These are phyloP conservation scores for Mythimna ferrago DNA, from an alignment of 2,888 invertebrate species.

Conservation along the genomic window DNA sequence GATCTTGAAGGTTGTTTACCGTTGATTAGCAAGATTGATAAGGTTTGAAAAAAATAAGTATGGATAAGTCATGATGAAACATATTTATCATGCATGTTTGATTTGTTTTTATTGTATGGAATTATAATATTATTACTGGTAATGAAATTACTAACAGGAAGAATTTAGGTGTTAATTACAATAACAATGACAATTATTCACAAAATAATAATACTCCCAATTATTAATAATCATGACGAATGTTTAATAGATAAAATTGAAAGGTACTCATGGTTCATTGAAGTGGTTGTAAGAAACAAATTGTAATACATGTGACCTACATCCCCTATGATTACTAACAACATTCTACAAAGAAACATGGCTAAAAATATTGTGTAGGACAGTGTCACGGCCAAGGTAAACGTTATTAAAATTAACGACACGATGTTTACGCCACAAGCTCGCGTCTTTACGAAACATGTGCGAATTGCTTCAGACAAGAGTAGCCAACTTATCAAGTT, in stretches of 20 bases:
- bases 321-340: constrained; percentile 38
- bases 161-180: too few relatives aligned
- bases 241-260: neutral
- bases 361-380: constrained; percentile 30
- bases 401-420: constrained; percentile 51
- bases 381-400: constrained; percentile 70
- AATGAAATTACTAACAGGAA: constrained; percentile 1
- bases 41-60: neutral
- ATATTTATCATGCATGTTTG: constrained; percentile 17
- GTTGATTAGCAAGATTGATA: neutral
- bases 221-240: neutral
- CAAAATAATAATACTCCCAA: neutral
- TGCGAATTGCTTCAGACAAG: constrained; percentile 17
- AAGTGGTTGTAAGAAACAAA: constrained; percentile 1
- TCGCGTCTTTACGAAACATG: constrained; percentile 36
- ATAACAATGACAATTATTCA: too few relatives aligned
- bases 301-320: constrained; percentile 53
- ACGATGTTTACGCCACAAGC: constrained; percentile 57
- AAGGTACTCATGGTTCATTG: neutral
- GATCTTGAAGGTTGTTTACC: too few relatives aligned
- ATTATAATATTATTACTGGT: constrained; percentile 1
- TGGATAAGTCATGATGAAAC: neutral
- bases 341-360: constrained; percentile 32
- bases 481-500: constrained; percentile 37
- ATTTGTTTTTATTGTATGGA: neutral